phyloP scores from a whole-genome alignment of 2,113 vertebrate genomes.

The Cervus canadensis region DNA sequence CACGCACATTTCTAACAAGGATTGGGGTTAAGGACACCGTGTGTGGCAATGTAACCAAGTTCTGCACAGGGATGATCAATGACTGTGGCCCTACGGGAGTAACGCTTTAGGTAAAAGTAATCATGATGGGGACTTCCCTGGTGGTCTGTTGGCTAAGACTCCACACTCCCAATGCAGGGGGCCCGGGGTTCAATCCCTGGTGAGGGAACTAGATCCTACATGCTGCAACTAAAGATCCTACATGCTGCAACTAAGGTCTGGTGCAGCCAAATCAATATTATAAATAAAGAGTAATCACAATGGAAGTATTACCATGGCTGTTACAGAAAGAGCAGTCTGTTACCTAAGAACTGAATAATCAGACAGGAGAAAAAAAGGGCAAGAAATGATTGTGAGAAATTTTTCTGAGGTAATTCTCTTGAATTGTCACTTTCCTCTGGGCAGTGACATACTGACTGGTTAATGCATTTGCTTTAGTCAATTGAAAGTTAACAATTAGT shows the following conservation, averaged over 20 bases:
- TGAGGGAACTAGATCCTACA: neutral
- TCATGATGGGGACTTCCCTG: neutral
- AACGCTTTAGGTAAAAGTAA: neutral
- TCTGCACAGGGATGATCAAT: neutral
- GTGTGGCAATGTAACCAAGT: neutral
- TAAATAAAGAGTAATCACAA: neutral
- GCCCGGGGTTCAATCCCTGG: neutral
- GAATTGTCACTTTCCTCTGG: neutral
- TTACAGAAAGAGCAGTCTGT: neutral
- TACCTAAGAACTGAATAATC: neutral
- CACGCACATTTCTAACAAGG: neutral
- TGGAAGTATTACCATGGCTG: neutral
- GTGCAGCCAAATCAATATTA: neutral
- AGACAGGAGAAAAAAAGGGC: neutral
- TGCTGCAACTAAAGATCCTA: neutral
- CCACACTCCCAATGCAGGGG: neutral
- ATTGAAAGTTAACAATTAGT: neutral
- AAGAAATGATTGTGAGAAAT: neutral
- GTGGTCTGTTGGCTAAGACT: neutral
- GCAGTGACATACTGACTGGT: neutral
- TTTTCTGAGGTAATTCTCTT: neutral
- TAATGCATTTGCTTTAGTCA: neutral
- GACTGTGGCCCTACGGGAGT: neutral
- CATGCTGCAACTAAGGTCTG: neutral
- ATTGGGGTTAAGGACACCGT: neutral